Conservation (phyloP, 2,797 vertebrate species). For the Xyrichtys novacula region DNA sequence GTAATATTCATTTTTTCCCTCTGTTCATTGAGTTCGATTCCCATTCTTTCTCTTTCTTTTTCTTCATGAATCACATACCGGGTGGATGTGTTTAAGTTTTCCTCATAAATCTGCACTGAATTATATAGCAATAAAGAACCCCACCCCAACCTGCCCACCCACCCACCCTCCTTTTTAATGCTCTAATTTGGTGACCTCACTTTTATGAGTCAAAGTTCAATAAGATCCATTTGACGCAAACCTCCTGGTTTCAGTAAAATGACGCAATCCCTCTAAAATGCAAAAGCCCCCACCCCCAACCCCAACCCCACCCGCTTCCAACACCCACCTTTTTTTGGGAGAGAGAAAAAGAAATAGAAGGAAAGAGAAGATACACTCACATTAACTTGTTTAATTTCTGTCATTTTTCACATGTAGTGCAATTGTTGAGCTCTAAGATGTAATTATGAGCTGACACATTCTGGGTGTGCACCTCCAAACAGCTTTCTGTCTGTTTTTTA, state of each 20-base stretch:
- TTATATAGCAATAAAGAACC: constrained; percentile 98
- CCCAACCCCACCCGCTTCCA: constrained; percentile 37
- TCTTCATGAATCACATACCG: constrained; percentile 84
- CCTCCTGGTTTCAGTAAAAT: constrained; percentile 66
- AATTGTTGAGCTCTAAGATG: constrained; percentile 77
- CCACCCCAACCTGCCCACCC: constrained; percentile 82
- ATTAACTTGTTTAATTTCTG: constrained; percentile 84
- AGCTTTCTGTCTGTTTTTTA: constrained; percentile 77
- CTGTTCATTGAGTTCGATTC: constrained; percentile 81
- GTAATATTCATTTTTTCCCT: constrained; percentile 87
- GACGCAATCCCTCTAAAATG: constrained; percentile 26
- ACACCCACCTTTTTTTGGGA: constrained; percentile 52
- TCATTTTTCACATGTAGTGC: constrained; percentile 81
- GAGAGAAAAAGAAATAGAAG: constrained; percentile 83
- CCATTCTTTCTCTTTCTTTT: constrained; percentile 85
- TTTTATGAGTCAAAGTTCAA: constrained; percentile 44
- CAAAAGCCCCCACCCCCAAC: constrained; percentile 16
- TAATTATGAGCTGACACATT: constrained; percentile 87
- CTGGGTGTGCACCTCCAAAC: constrained; percentile 86
- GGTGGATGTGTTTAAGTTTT: constrained; percentile 90
- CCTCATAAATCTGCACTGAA: constrained; percentile 99
- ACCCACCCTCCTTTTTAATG: constrained; percentile 68
- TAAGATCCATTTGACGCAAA: constrained; percentile 58
- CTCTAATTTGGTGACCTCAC: constrained; percentile 78
- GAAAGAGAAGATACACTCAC: constrained; percentile 81